Evolutionary conservation across 2,888 invertebrate genomes (phyloP), one percentile per base, ranked within the genome.

Genomic region (Caenorhabditis parvicauda): DNA sequence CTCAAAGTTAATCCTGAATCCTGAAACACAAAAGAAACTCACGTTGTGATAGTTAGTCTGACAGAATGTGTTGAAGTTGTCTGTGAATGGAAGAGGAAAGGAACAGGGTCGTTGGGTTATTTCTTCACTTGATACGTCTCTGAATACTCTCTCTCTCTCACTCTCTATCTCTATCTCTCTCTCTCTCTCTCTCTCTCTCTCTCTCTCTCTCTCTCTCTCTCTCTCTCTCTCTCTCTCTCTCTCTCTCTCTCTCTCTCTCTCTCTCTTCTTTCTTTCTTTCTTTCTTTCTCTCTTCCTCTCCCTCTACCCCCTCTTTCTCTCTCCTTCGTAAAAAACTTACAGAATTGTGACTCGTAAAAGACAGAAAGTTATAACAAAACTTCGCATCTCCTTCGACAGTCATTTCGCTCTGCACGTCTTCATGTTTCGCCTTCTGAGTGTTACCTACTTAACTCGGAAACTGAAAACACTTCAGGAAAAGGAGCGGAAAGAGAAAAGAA

Each of bases 1-100:
- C 9, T 32, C 9, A 12, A 12, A 32, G 9, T 32, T 32, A 32
- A 9, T 12, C 9, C 9, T 9, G n/a, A 44, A 24, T 14, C 17
- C 21, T 2, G 3, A 29, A 2, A 28, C n/a, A 29, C 2, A 14
- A 17, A 17, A n/a, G 24, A 12, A 2, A 9, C 37, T 29, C 14
- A 67, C 70, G 53, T 65, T 66, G 32, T 70, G 70, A 54, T 70
- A 70, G 35, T 63, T 54, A 24, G 59, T 54, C 42, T 70, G 70
- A 47, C 70, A 70, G 48, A 70, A 70, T 22, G 64, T 57, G 24
- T 65, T 61, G 45, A 67, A 67, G 35, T 68, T 55, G 45, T 43
- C 54, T 4, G 63, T 56, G n/a, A 46, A 60, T 3, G 68, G 68
- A 17, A 64, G 45, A 7, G 68, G 68, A 54, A 63, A 68, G 28